Conservation (phyloP, 1,140 invertebrate species). For the Campoletis sonorensis region DNA sequence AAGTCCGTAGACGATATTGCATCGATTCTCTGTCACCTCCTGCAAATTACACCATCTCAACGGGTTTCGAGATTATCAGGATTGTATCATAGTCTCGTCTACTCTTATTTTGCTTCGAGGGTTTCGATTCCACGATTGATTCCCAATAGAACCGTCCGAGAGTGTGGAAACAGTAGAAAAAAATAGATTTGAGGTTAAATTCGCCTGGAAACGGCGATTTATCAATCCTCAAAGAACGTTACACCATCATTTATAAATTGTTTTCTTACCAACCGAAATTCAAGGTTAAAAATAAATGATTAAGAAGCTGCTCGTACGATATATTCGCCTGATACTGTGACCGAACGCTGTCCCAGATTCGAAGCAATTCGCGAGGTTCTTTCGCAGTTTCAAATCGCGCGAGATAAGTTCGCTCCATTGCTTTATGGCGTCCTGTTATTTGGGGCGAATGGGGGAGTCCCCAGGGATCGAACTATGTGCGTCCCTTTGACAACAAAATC, state of each 20-base stretch:
- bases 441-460: conserved; percentile 66
- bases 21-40: conserved; percentile 76
- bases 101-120: background rate
- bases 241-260: no score
- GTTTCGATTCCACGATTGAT: conserved; percentile 7
- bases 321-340: conserved; percentile 59
- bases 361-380: conserved; percentile 38
- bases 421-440: conserved; percentile 63
- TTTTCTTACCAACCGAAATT: background rate
- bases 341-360: conserved; percentile 64
- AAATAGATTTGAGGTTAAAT: no score
- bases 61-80: conserved; percentile 73
- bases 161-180: no score
- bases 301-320: background rate
- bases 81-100: conserved; percentile 64
- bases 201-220: no score
- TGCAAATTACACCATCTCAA: conserved; percentile 76
- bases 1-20: conserved; percentile 30
- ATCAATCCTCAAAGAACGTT: no score
- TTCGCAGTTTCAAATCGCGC: conserved; percentile 17
- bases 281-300: background rate
- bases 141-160: no score
- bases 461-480: conserved; percentile 62
- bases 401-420: conserved; percentile 41
- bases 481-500: conserved; percentile 8